Evolutionary conservation across 2,797 vertebrate genomes (phyloP).

Genomic region (Acanthiza pusilla): DNA sequence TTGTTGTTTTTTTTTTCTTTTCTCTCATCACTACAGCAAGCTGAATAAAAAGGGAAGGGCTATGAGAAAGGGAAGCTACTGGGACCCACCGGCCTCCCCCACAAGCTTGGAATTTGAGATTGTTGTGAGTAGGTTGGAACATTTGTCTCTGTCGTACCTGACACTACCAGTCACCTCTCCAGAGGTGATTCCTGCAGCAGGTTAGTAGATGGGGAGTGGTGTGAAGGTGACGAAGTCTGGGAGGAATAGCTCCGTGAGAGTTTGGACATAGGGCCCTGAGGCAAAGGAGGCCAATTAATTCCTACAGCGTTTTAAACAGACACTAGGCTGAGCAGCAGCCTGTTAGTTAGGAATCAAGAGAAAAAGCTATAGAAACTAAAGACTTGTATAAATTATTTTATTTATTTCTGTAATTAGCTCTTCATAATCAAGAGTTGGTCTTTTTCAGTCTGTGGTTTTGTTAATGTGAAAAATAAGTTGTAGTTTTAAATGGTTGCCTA

Average conservation of each 20-base stretch:
- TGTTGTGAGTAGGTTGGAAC: background rate
- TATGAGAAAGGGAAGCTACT: constrained; percentile 33
- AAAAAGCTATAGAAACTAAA: constrained; percentile 54
- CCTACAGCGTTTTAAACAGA: constrained; percentile 32
- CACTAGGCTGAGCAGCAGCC: constrained; percentile 49
- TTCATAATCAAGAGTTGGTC: constrained; percentile 77
- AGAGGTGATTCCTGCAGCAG: background rate
- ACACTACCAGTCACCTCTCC: constrained; percentile 35
- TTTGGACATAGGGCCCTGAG: background rate
- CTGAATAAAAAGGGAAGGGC: constrained; percentile 46
- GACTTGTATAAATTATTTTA: constrained; percentile 81
- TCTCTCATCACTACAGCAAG: constrained; percentile 13
- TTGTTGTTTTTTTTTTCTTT: background rate
- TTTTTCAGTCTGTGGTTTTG: constrained; percentile 77
- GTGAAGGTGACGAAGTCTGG: background rate
- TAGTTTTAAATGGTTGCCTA: constrained; percentile 77
- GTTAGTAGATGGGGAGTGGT: background rate
- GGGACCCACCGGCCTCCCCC: background rate
- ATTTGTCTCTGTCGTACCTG: background rate
- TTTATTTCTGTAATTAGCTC: constrained; percentile 83
- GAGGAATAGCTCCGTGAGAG: background rate
- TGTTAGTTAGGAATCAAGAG: constrained; percentile 15
- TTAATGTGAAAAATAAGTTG: constrained; percentile 75
- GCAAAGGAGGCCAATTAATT: constrained; percentile 41
- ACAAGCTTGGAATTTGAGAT: background rate